A percentile compares a stretch with the other conserved stretches of the same genome.
Evolutionary conservation across 2,797 vertebrate genomes (phyloP).

Genomic region (Neostethus bicornis): DNA sequence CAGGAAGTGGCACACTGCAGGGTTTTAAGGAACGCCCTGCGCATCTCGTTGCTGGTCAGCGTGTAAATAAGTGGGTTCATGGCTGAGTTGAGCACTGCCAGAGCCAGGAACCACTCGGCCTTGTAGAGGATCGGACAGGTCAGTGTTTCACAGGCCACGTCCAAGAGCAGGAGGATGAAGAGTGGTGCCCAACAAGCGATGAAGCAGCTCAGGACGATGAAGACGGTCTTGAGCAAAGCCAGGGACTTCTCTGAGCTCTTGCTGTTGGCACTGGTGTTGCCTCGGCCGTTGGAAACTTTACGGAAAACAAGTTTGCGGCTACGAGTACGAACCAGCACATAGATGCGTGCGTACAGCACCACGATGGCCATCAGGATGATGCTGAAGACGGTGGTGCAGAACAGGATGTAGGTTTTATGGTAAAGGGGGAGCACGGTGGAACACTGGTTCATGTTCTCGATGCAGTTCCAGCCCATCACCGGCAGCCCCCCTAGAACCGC

Average conservation of each 20-base stretch:
- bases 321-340: conserved; percentile 90
- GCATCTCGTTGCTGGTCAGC: conserved; percentile 97
- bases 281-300: conserved; percentile 86
- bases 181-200: conserved; percentile 97
- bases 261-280: conserved; percentile 81
- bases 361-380: conserved; percentile 92
- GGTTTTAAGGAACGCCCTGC: conserved; percentile 91
- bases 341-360: conserved; percentile 93
- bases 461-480: conserved; percentile 97
- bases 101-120: conserved; percentile 93
- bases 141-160: conserved; percentile 90
- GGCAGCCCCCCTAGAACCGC: conserved; percentile 89
- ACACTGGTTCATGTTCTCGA: conserved; percentile 80
- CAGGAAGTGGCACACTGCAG: conserved; percentile 87
- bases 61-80: conserved; percentile 98
- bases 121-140: conserved; percentile 88
- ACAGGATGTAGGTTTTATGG: conserved; percentile 98
- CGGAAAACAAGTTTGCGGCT: conserved; percentile 93
- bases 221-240: conserved; percentile 95
- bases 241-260: conserved; percentile 95
- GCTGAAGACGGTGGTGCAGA: conserved; percentile 95
- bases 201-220: conserved; percentile 95
- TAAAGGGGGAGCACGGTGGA: conserved; percentile 96
- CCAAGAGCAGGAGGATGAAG: conserved; percentile 92
- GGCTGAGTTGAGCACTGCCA: conserved; percentile 96